Percentiles rank a stretch among this genome's conserved stretches.
Conservation (phyloP, 1,140 invertebrate species). For the Dufourea novaeangliae region DNA sequence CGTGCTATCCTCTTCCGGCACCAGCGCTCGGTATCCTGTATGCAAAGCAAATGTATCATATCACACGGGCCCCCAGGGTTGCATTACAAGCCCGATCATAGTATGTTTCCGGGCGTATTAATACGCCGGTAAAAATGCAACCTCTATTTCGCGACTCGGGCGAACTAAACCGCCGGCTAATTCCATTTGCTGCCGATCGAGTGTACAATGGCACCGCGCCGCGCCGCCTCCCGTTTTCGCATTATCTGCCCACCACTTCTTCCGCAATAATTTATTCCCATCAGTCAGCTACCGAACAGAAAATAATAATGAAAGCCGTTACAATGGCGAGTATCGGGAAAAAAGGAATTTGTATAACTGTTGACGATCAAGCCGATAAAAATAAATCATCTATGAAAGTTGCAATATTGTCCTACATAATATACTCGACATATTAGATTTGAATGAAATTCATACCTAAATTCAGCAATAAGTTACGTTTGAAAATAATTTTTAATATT, state of each 20-base stretch:
- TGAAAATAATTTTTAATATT: too few species aligned
- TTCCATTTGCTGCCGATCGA: slow-evolving; percentile 69
- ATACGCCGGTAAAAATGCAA: slow-evolving; percentile 73
- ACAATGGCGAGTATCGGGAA: background rate
- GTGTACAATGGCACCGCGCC: background rate
- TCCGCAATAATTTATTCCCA: slow-evolving; percentile 24
- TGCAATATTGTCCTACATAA: too few species aligned
- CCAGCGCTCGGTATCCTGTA: slow-evolving; percentile 61
- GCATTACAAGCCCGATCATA: slow-evolving; percentile 77
- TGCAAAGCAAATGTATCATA: slow-evolving; percentile 77
- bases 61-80: slow-evolving; percentile 75
- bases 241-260: background rate
- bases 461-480: too few species aligned
- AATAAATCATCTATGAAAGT: too few species aligned
- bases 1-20: slow-evolving; percentile 47
- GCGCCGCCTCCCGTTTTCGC: background rate
- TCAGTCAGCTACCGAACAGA: background rate
- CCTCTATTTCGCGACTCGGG: slow-evolving; percentile 63
- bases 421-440: too few species aligned
- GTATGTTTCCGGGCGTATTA: slow-evolving; percentile 74
- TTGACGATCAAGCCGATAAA: too few species aligned
- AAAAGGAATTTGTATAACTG: background rate
- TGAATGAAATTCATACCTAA: too few species aligned
- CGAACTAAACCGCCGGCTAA: slow-evolving; percentile 71
- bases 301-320: background rate